A percentile compares a stretch with the other conserved stretches of the same genome.
Conservation (phyloP, 2,888 invertebrate genomes). For the Anagyrus pseudococci region DNA sequence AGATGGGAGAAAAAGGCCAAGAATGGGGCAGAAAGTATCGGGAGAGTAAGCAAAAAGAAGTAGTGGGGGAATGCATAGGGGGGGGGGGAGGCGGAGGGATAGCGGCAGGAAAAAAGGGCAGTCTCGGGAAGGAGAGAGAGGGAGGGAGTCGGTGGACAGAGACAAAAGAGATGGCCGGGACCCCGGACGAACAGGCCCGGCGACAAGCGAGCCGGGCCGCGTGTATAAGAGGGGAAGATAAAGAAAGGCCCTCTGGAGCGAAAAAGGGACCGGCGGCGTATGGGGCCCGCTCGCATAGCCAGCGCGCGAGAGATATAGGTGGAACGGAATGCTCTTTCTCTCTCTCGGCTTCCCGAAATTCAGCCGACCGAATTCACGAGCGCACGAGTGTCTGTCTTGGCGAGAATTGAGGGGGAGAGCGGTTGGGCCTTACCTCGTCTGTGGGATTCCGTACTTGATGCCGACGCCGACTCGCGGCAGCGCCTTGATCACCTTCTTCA, state of each 20-base stretch:
- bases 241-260: too few relatives aligned
- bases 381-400: neutral
- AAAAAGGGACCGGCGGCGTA: too few relatives aligned
- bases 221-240: too few relatives aligned
- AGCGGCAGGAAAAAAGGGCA: slow-evolving; percentile 46
- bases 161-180: too few relatives aligned
- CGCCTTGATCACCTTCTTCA: slow-evolving; percentile 97
- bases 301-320: too few relatives aligned
- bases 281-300: too few relatives aligned
- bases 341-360: slow-evolving; percentile 32
- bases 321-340: slow-evolving; percentile 55
- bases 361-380: slow-evolving; percentile 35
- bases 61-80: slow-evolving; percentile 4
- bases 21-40: neutral
- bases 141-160: too few relatives aligned
- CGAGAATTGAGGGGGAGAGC: neutral
- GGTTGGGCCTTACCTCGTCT: slow-evolving; percentile 78
- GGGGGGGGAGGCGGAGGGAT: slow-evolving; percentile 43
- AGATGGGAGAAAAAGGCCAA: too few relatives aligned
- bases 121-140: too few relatives aligned
- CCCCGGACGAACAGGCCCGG: too few relatives aligned
- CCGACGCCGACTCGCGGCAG: slow-evolving; percentile 97
- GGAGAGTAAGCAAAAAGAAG: neutral
- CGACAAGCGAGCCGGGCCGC: too few relatives aligned
- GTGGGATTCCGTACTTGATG: slow-evolving; percentile 98